Evolutionary conservation across 2,888 invertebrate species (phyloP).

Genomic region (Netelia melanura): DNA sequence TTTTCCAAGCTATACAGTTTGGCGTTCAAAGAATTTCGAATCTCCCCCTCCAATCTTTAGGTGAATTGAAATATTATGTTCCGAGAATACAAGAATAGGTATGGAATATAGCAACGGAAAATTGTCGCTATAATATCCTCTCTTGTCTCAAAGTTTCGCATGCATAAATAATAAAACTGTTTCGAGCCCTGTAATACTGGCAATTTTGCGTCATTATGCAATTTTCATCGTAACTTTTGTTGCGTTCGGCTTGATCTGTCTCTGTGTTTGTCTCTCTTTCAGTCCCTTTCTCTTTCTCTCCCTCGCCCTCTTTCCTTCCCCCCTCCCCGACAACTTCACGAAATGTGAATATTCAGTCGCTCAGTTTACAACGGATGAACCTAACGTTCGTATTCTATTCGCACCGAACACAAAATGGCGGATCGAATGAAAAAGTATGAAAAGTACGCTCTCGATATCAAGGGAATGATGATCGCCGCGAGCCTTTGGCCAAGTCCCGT

Average conservation of each 20-base stretch:
- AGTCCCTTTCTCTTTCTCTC: neutral
- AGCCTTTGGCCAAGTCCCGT: conserved; percentile 35
- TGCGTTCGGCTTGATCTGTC: neutral
- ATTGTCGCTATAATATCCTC: conserved; percentile 19
- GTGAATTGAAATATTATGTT: neutral
- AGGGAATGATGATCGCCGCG: conserved; percentile 19
- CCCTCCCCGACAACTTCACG: neutral
- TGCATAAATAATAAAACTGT: conserved; percentile 15
- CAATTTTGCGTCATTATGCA: conserved; percentile 19
- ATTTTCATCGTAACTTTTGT: neutral
- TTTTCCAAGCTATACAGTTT: neutral
- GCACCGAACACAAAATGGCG: neutral
- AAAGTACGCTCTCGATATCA: conserved; percentile 26
- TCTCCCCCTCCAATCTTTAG: neutral
- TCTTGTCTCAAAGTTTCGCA: conserved; percentile 16
- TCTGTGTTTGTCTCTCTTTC: neutral
- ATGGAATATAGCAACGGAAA: neutral
- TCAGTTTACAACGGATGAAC: neutral
- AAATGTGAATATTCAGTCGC: neutral
- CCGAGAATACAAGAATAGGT: neutral
- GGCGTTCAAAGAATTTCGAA: neutral
- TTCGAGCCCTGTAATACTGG: neutral
- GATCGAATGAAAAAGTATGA: conserved; percentile 26
- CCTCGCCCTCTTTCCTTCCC: conserved; percentile 3
- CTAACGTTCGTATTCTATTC: neutral